Conservation (phyloP, 2,113 vertebrate genomes). For the Tricholaema leucomelas region DNA sequence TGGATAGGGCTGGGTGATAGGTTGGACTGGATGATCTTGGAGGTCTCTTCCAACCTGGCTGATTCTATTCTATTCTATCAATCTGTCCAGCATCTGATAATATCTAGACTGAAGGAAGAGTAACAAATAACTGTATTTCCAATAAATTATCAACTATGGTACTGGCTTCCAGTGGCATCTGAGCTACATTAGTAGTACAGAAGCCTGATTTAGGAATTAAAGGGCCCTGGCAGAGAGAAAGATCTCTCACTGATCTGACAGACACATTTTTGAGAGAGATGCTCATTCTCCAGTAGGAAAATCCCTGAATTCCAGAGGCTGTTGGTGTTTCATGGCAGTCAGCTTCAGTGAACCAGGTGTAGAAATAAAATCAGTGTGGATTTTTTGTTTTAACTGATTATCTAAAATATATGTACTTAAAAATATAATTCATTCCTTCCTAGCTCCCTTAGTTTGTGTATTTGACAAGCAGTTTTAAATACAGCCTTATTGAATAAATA, state of each 20-base stretch:
- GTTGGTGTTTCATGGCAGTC: neutral
- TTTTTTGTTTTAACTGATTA: neutral
- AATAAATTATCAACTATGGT: neutral
- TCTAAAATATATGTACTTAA: neutral
- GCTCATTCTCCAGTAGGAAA: neutral
- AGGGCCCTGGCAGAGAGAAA: neutral
- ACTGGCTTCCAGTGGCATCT: neutral
- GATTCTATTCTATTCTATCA: neutral
- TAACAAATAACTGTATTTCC: neutral
- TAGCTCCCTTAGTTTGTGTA: neutral
- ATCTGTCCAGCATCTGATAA: neutral
- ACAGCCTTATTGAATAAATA: neutral
- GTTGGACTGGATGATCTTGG: too few species aligned
- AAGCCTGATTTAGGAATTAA: neutral
- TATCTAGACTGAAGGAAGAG: neutral
- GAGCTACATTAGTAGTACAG: neutral
- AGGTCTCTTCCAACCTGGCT: too few species aligned
- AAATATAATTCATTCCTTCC: neutral
- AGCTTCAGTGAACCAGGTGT: neutral
- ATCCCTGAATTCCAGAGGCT: neutral
- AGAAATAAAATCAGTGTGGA: rapidly evolving
- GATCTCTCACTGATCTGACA: neutral
- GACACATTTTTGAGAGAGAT: neutral
- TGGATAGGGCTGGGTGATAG: too few species aligned
- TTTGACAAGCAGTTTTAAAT: neutral